These are phyloP conservation scores for Xiphorhynchus elegans DNA, from an alignment of 2,113 vertebrate genomes.

Conservation along the genomic window DNA sequence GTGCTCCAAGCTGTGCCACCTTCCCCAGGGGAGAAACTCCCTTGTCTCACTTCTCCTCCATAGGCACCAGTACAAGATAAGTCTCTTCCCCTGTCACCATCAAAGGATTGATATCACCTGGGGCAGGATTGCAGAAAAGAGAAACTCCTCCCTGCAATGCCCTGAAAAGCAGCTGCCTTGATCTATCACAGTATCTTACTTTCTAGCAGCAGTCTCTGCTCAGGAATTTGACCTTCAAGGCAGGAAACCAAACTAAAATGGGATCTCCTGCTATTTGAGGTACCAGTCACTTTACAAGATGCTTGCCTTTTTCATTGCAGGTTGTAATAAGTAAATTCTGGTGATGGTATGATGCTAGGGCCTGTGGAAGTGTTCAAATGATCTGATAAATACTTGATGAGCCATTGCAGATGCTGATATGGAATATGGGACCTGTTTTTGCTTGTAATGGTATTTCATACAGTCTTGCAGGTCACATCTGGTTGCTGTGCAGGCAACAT, in stretches of 20 bases:
- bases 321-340: slow-evolving; percentile 36
- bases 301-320: slow-evolving; percentile 36
- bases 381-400: slow-evolving; percentile 71
- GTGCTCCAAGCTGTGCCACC: not conserved
- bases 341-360: not conserved
- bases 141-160: not conserved
- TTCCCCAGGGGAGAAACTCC: not conserved
- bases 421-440: slow-evolving; percentile 11
- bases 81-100: not conserved
- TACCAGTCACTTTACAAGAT: slow-evolving; percentile 4
- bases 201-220: not conserved
- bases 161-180: not conserved
- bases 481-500: slow-evolving; percentile 13
- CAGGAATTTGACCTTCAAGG: slow-evolving; percentile 4
- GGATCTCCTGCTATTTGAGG: not conserved
- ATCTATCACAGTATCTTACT: not conserved
- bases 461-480: slow-evolving; percentile 28
- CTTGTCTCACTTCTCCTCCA: not conserved
- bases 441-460: not conserved
- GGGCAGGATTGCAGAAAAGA: not conserved
- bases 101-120: not conserved
- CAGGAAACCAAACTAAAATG: slow-evolving; percentile 24
- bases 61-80: not conserved
- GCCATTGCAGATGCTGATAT: not conserved
- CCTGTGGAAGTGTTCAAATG: not conserved